Conservation (phyloP, 2,113 vertebrate genomes). For the Thunnus maccoyii region DNA sequence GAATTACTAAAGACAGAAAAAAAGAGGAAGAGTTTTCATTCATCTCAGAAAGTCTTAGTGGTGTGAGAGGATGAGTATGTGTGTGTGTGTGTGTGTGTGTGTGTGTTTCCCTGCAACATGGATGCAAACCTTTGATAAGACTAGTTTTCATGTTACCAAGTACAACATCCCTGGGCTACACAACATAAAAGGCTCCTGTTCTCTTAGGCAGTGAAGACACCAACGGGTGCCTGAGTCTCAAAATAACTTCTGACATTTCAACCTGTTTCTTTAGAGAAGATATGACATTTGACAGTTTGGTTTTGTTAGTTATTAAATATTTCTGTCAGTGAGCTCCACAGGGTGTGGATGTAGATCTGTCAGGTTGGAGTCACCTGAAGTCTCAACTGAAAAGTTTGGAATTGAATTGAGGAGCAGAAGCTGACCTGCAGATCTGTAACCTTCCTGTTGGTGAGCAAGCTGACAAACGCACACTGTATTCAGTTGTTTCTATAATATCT, state of each 20-base stretch:
- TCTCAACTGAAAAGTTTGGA: background rate
- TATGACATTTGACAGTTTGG: constrained; percentile 14
- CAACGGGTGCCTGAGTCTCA: background rate
- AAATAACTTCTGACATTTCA: constrained; percentile 25
- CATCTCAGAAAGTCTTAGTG: background rate
- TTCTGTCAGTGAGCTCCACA: background rate
- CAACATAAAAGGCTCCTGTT: constrained; percentile 21
- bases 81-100: background rate
- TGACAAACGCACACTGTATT: too few species aligned
- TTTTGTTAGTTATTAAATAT: constrained; percentile 9
- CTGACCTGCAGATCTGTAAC: too few species aligned
- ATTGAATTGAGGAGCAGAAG: background rate
- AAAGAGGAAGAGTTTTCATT: background rate
- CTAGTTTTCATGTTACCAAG: constrained; percentile 20
- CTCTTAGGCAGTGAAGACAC: constrained; percentile 17
- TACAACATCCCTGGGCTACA: constrained; percentile 22
- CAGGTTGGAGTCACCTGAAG: background rate
- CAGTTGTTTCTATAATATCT: too few species aligned
- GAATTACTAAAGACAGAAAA: background rate
- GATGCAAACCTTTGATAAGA: constrained; percentile 21
- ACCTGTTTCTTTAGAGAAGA: constrained; percentile 2
- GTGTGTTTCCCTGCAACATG: background rate
- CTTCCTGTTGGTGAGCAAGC: too few species aligned
- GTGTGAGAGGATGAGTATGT: background rate
- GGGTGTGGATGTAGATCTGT: background rate